These are phyloP conservation scores for Eilema caniola DNA, from an alignment of 2,888 invertebrate genomes.

Conservation along the genomic window DNA sequence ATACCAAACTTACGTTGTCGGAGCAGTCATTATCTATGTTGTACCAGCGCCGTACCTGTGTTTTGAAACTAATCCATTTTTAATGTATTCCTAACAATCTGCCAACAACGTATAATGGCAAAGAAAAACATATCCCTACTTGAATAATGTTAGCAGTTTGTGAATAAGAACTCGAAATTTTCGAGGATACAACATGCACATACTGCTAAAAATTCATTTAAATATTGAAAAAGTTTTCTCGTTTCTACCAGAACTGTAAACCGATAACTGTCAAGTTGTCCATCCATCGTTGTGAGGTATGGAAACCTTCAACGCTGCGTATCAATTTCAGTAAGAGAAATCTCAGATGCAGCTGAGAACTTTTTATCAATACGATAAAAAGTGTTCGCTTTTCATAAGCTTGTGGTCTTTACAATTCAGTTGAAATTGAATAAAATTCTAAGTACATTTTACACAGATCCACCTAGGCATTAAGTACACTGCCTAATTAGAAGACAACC, in stretches of 20 bases:
- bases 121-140: not conserved
- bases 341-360: not conserved
- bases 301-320: not conserved
- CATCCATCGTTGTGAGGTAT: not conserved
- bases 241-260: not conserved
- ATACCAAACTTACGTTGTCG: not conserved
- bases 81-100: constrained; percentile 1
- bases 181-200: not conserved
- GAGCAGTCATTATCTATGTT: not conserved
- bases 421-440: not conserved
- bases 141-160: not conserved
- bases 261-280: not conserved
- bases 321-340: not conserved
- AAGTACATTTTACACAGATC: not conserved
- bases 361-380: not conserved
- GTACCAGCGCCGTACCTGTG: not conserved
- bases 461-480: no score
- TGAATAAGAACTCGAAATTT: not conserved
- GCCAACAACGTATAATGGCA: not conserved
- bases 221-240: not conserved
- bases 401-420: not conserved
- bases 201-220: not conserved
- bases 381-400: not conserved
- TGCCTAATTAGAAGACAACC: no score
- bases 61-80: not conserved